Base-by-base conservation (phyloP, 2,888 invertebrate genomes). In the Synanthedon myopaeformis region DNA sequence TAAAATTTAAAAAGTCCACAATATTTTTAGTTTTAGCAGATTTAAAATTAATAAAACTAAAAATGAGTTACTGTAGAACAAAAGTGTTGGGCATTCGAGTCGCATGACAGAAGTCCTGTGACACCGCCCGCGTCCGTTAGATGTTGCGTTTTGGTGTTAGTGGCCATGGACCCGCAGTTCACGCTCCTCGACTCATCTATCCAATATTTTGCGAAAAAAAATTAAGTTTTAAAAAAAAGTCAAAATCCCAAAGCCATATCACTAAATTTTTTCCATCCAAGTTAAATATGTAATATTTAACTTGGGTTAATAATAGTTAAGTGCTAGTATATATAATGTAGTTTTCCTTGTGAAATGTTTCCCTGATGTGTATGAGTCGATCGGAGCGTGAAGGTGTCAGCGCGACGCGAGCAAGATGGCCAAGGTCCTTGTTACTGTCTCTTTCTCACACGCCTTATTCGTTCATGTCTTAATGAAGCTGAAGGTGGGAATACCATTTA, bases 361-460 rank as follows among this genome's bases (percentile, higher is more conserved):
- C 8, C 35, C 35, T 35, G 35, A 35, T 35, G 10, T 35, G 35
- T 10, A 23, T 35, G 35, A 35, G 35, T 35, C 35, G 35, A 10
- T 35, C 10, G 35, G 35, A 35, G 35, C 35, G 35, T 35, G 35
- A 35, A 8, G 35, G 45, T 35, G 65, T 61, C 63, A 68, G 70
- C 74, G 81, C 77, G 82, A 81, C 74, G 80, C 74, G 81, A 85
- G 86, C 86, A 87, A 86, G 85, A 82, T 87, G 85, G 86, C 84
- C 85, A 75, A 76, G 79, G 76, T 79, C 78, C 73, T 76, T 45
- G 45, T 63, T 66, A 65, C 58, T 57, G 52, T 57, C 56, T 61
- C 68, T 74, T 70, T 72, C 70, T 77, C 67, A 74, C 72, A 75
- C 61, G 78, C 65, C 77, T 62, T 76, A 55, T 63, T 58, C 60